These are phyloP conservation scores for Corythaeola cristata DNA, from an alignment of 2,113 vertebrate genomes.

Conservation along the genomic window DNA sequence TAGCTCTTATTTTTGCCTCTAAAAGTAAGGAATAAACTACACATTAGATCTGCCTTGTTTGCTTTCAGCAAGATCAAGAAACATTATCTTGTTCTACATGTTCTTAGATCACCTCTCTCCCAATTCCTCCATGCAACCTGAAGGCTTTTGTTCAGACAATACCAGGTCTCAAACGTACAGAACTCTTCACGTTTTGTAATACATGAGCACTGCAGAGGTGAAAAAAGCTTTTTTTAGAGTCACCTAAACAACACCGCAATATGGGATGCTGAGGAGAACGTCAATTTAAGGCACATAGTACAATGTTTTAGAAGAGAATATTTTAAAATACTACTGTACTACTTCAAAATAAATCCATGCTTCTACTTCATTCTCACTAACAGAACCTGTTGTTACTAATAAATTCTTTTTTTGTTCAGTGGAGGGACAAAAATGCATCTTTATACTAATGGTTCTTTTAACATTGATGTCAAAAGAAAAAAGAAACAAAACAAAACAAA, in stretches of 20 bases:
- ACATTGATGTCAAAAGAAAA: neutral
- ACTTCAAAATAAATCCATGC: neutral
- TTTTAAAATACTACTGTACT: neutral
- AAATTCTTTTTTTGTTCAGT: neutral
- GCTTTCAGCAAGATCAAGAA: neutral
- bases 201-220: neutral
- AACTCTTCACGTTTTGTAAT: neutral
- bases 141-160: neutral
- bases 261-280: neutral
- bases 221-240: neutral
- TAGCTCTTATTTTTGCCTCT: no score
- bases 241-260: neutral
- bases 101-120: neutral
- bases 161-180: neutral
- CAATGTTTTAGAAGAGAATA: neutral
- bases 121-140: neutral
- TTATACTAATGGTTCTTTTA: neutral
- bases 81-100: neutral
- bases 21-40: no score
- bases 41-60: neutral
- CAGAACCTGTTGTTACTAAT: neutral
- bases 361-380: neutral
- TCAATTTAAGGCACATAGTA: neutral
- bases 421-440: neutral
- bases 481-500: neutral